Evolutionary conservation across 2,797 vertebrate genomes (phyloP), one percentile per base, ranked within the genome.

Genomic region (Phrynocephalus vlangalii): DNA sequence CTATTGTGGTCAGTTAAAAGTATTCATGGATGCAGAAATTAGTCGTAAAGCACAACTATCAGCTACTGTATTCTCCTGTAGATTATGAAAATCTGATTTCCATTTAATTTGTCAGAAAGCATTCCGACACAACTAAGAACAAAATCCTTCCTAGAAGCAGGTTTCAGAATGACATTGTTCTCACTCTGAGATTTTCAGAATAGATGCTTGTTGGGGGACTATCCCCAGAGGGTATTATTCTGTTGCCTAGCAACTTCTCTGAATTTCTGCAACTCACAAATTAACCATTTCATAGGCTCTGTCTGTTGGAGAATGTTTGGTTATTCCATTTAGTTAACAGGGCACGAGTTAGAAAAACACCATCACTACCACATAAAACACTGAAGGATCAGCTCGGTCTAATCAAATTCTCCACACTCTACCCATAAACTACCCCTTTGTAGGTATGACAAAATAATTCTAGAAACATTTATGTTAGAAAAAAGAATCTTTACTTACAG

Each of bases 281-380:
- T 87, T 92, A 91, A 84, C 72, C 48, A 92, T 86, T 91, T 86
- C 18, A 71, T 89, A 88, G 80, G 30, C 84, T 20, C 63, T 85
- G 2, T 82, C 52, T 30, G 50, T 52, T 33, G 52, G 13, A 13
- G 13, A 13, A 56, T 56, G 9, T 56, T 56, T 56, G 52, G 11
- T 56, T 56, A 13, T 56, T 56, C 52, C 52, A 56, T 56, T 56
- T 56, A 56, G 2, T 56, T 56, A 56, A 13, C 52, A 56, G 13
- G 13, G 52, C 13, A 9, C 13, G 52, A 8, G 13, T 56, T 56
- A 56, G 8, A 56, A 56, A 56, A 56, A 56, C 33, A 33, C 38
- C 38, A 44, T 0, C 52, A 56, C 9, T 2, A 56, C 9, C 52
- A 56, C 52, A 8, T 11, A 56, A 56, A 56, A 56, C 52, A 56